A percentile compares a stretch with the other conserved stretches of the same genome.
phyloP scores from a whole-genome alignment of 1,140 invertebrate genomes.

The Atta cephalotes region DNA sequence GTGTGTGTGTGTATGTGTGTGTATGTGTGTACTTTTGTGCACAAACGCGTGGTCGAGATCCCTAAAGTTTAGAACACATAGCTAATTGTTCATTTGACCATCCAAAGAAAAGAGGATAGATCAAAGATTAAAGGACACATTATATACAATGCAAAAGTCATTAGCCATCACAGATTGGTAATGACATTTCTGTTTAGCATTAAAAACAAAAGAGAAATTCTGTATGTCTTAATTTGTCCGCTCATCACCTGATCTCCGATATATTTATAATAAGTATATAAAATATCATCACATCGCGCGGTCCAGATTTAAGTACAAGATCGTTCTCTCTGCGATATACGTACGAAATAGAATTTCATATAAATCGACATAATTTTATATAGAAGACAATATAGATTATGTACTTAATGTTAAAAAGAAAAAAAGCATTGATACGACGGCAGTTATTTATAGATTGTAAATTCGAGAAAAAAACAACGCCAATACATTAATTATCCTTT shows the following conservation, averaged over 20 bases:
- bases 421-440: background rate
- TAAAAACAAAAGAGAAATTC: slow-evolving; percentile 27
- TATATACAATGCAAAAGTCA: slow-evolving; percentile 51
- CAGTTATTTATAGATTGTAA: slow-evolving; percentile 16
- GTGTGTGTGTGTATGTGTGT: slow-evolving; percentile 13
- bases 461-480: background rate
- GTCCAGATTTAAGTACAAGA: slow-evolving; percentile 53
- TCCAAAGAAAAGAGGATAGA: slow-evolving; percentile 41
- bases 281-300: slow-evolving; percentile 28
- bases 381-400: slow-evolving; percentile 3
- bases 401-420: background rate
- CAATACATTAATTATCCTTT: background rate
- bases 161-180: slow-evolving; percentile 30
- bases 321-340: background rate
- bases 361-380: background rate
- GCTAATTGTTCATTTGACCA: slow-evolving; percentile 41
- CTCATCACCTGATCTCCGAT: slow-evolving; percentile 5
- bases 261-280: slow-evolving; percentile 23
- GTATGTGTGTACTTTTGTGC: slow-evolving; percentile 34
- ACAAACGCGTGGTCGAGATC: slow-evolving; percentile 60
- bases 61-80: slow-evolving; percentile 57
- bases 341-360: slow-evolving; percentile 14
- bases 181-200: slow-evolving; percentile 20
- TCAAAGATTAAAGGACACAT: slow-evolving; percentile 50
- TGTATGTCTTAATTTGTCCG: background rate